phyloP scores from a whole-genome alignment of 2,113 vertebrate genomes.

The Apistogramma diplotaenia region DNA sequence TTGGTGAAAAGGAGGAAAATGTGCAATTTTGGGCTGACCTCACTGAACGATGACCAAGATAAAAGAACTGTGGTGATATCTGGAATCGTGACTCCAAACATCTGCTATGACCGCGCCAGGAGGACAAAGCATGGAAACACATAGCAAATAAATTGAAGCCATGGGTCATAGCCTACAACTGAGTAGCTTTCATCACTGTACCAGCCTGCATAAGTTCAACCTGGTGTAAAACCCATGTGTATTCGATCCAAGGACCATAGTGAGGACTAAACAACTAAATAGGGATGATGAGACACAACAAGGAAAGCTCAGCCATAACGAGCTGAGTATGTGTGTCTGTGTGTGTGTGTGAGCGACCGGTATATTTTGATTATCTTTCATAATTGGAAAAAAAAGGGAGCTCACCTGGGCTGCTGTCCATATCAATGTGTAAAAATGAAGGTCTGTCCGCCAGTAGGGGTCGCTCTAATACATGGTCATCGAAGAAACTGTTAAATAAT shows the following conservation, averaged over 20 bases:
- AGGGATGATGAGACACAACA: background rate
- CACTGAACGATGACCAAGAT: background rate
- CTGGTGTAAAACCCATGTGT: background rate
- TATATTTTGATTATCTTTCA: background rate
- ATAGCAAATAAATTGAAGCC: background rate
- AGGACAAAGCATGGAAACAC: background rate
- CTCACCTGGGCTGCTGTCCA: conserved; percentile 84
- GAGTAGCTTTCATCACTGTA: background rate
- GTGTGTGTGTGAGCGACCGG: background rate
- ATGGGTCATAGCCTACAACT: background rate
- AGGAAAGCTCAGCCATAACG: background rate
- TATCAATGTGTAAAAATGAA: conserved; percentile 90
- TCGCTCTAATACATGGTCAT: conserved; percentile 82
- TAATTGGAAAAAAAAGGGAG: background rate
- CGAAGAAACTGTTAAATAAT: conserved; percentile 97
- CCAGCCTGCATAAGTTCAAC: background rate
- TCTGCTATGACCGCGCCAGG: background rate
- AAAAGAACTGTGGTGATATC: background rate
- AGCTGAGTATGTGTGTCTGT: background rate
- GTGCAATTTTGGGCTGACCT: background rate
- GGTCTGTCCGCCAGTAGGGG: conserved; percentile 89
- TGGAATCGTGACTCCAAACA: background rate
- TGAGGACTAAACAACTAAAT: background rate
- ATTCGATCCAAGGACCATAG: background rate
- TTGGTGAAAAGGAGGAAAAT: background rate